Conservation (phyloP, 2,888 invertebrate genomes). For the Phaonia tiefii region DNA sequence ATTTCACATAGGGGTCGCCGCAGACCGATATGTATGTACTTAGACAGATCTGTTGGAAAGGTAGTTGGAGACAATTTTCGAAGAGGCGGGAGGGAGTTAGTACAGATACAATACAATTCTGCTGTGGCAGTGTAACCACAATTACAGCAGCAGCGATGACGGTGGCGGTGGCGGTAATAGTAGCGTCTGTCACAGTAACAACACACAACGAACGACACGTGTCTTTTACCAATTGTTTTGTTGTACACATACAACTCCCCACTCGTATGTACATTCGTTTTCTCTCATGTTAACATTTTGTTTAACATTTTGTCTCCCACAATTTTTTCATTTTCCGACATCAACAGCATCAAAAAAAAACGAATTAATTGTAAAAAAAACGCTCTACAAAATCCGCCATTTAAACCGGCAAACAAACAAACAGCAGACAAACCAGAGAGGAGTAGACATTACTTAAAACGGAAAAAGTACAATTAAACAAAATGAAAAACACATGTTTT, state of each 20-base stretch:
- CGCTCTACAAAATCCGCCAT: constrained; percentile 59
- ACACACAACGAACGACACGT: constrained; percentile 66
- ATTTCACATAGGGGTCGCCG: constrained; percentile 43
- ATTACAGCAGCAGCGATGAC: not conserved
- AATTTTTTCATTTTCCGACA: constrained; percentile 44
- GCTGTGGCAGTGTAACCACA: not conserved
- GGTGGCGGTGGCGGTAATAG: not conserved
- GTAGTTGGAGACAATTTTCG: constrained; percentile 1
- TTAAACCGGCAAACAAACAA: constrained; percentile 52
- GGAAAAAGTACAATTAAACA: constrained; percentile 65
- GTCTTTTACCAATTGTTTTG: constrained; percentile 51
- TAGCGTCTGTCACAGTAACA: constrained; percentile 9
- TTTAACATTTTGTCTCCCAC: constrained; percentile 67
- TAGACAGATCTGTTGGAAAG: not conserved
- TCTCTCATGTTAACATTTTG: constrained; percentile 65
- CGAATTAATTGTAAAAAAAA: not conserved
- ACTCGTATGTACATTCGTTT: constrained; percentile 38
- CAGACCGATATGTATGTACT: not conserved
- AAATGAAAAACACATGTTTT: constrained; percentile 70
- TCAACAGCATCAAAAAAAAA: constrained; percentile 21
- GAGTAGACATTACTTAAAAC: constrained; percentile 19
- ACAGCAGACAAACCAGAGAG: constrained; percentile 38
- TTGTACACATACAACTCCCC: not conserved
- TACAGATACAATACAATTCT: not conserved
- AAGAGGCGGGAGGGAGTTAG: not conserved